Percentiles rank a stretch among this genome's conserved stretches.
Conservation (phyloP, 2,888 invertebrate species). For the Ramazzottius varieornatus region DNA sequence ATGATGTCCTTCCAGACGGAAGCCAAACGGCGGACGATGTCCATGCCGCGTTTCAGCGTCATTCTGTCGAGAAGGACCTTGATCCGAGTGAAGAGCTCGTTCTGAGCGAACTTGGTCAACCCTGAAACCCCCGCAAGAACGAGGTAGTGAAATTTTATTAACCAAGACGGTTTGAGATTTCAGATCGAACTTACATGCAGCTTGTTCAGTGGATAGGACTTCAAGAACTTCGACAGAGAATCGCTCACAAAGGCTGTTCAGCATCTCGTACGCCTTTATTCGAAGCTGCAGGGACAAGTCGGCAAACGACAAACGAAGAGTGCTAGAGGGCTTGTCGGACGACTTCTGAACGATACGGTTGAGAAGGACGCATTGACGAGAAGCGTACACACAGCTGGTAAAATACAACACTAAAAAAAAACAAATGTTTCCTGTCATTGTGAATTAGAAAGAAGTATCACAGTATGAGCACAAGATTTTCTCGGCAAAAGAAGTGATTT, state of each 20-base stretch:
- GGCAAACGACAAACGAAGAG: not conserved
- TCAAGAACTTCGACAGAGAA: not conserved
- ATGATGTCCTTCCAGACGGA: not conserved
- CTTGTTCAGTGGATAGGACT: not conserved
- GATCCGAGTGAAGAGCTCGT: not conserved
- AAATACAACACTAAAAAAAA: slow-evolving; percentile 1
- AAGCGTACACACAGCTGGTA: not conserved
- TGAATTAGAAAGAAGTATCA: not conserved
- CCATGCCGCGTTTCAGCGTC: not conserved
- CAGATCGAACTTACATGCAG: too few species aligned
- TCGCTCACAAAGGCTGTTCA: not conserved
- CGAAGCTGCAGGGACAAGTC: not conserved
- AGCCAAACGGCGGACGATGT: not conserved
- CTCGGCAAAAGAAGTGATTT: not conserved
- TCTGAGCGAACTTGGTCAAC: not conserved
- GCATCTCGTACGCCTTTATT: not conserved
- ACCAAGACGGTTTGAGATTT: too few species aligned
- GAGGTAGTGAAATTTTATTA: too few species aligned
- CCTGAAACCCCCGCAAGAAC: not conserved
- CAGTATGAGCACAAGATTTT: too few species aligned
- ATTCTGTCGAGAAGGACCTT: not conserved
- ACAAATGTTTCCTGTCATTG: too few species aligned
- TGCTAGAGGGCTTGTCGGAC: not conserved
- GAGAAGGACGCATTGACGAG: not conserved
- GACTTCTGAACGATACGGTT: not conserved